phyloP scores from a whole-genome alignment of 2,113 vertebrate genomes.

The Mungos mungo region DNA sequence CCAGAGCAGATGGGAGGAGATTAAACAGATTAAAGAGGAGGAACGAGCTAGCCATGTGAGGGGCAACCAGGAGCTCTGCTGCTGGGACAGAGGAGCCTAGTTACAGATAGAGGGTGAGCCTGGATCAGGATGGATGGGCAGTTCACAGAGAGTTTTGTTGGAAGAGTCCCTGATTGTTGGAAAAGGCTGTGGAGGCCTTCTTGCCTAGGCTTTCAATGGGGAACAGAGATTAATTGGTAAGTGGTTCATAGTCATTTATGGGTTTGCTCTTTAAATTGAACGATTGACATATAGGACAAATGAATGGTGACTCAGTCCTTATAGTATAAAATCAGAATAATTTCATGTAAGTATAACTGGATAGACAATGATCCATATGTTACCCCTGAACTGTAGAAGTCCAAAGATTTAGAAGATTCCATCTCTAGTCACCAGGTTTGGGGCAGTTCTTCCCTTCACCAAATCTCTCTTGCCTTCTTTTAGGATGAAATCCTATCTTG shows the following conservation, averaged over 20 bases:
- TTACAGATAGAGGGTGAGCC: neutral
- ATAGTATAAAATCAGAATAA: conserved; percentile 30
- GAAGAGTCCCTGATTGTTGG: neutral
- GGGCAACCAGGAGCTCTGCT: neutral
- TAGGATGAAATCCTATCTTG: neutral
- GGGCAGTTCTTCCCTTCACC: neutral
- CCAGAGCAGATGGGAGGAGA: neutral
- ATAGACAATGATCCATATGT: neutral
- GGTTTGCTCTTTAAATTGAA: neutral
- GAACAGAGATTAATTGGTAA: conserved; percentile 9
- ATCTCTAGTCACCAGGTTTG: conserved; percentile 3
- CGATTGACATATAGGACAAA: neutral
- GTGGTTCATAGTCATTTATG: neutral
- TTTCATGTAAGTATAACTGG: conserved; percentile 37
- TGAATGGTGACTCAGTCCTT: neutral
- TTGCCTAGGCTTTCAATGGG: neutral
- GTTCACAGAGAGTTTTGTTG: neutral
- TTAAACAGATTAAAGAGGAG: neutral
- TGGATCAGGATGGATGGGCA: neutral
- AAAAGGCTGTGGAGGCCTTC: neutral
- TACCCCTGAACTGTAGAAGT: conserved; percentile 12
- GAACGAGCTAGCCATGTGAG: neutral
- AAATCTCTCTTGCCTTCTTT: neutral
- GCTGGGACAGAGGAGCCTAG: neutral
- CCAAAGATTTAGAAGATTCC: neutral